These are phyloP conservation scores for Leptopilina syphax DNA, from an alignment of 2,888 invertebrate genomes.

Conservation along the genomic window DNA sequence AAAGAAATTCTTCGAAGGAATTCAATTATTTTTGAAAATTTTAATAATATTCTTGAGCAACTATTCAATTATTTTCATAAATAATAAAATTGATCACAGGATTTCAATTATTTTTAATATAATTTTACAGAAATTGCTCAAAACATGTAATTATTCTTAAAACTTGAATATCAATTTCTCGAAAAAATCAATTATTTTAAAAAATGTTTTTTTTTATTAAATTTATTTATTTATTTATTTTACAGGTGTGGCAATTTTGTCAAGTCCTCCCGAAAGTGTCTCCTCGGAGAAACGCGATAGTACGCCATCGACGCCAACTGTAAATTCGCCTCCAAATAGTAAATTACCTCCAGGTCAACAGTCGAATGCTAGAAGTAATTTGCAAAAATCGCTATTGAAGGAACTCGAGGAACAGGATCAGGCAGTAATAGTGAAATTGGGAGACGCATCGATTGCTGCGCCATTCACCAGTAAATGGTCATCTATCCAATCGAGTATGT, in stretches of 20 bases:
- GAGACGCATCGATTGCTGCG: slow-evolving; percentile 99
- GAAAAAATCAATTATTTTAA: too few relatives aligned
- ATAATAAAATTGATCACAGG: too few relatives aligned
- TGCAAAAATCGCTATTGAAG: slow-evolving; percentile 84
- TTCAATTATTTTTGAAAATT: too few relatives aligned
- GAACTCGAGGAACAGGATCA: slow-evolving; percentile 93
- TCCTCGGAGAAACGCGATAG: slow-evolving; percentile 57
- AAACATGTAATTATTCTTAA: too few relatives aligned
- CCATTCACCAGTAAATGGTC: slow-evolving; percentile 99
- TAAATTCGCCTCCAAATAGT: slow-evolving; percentile 65
- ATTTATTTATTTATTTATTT: slow-evolving; percentile 17
- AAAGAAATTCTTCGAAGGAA: too few relatives aligned
- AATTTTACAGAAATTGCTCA: too few relatives aligned
- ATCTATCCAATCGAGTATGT: slow-evolving; percentile 95
- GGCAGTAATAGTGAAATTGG: slow-evolving; percentile 93
- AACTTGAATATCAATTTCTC: too few relatives aligned
- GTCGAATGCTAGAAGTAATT: slow-evolving; percentile 75
- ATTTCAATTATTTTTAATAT: too few relatives aligned
- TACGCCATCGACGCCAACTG: slow-evolving; percentile 42
- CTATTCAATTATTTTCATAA: too few relatives aligned
- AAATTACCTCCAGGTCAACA: slow-evolving; percentile 60
- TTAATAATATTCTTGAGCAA: too few relatives aligned
- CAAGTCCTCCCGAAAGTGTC: slow-evolving; percentile 75
- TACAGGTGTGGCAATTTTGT: slow-evolving; percentile 92
- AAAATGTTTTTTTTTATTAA: too few relatives aligned